Evolutionary conservation across 2,888 invertebrate genomes (phyloP), one percentile per base, ranked within the genome.

Genomic region (Epinotia brunnichana): DNA sequence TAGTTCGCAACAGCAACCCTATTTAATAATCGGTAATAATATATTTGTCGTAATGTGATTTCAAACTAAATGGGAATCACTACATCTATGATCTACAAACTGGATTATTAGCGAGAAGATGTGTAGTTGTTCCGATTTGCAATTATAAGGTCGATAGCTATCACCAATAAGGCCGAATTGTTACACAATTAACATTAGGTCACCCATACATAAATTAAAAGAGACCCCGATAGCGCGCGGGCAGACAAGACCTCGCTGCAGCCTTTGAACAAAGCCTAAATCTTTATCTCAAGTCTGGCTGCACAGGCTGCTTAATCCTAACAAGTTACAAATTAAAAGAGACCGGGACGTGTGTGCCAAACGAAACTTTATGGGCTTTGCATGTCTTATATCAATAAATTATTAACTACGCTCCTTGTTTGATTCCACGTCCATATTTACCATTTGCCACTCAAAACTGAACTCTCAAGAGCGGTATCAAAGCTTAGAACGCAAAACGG

Each of bases 321-420:
- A 92, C 92, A 87, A 91, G 88, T 87, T 89, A 92, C 92, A 92
- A 92, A 92, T 92, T 92, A 92, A 90, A 92, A 90, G 90, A 86
- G 90, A 88, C 87, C 89, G 85, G 87, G 88, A 91, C 91, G 88
- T 89, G 89, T 90, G 89, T 91, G 91, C 91, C 91, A 90, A 92
- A 90, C 88, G 87, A 87, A 90, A 90, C 91, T 92, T 92, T 92
- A 93, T 92, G 92, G 92, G 89, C 91, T 90, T 92, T 84, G 93
- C 93, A 92, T 93, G 93, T 92, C 89, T 91, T 91, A 92, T 90
- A 92, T 92, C 92, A 92, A 93, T 93, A 93, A 93, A 93, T 93
- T 92, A 92, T 93, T 91, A 90, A 90, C 90, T 87, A 90, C 90
- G 88, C 89, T 90, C 87, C 90, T 89, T 91, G 88, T 91, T 92